Percentiles rank a stretch among this genome's conserved stretches.
Conservation (phyloP, 1,140 invertebrate species). For the Pinna nobilis region DNA sequence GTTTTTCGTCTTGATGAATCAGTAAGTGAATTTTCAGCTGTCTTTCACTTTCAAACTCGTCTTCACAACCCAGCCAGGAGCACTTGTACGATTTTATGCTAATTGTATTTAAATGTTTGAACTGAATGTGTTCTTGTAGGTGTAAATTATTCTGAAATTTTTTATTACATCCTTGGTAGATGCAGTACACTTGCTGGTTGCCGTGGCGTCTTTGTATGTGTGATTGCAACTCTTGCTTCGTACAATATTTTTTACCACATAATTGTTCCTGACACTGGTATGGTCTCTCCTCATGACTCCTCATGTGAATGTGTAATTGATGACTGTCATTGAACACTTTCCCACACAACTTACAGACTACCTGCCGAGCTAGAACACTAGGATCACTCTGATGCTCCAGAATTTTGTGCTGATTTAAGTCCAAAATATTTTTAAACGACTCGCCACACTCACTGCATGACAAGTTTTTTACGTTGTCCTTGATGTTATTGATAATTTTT, state of each 20-base stretch:
- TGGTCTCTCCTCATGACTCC: slow-evolving; percentile 15
- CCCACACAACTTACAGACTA: slow-evolving; percentile 40
- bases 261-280: slow-evolving; percentile 37
- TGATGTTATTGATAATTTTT: slow-evolving; percentile 28
- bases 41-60: slow-evolving; percentile 59
- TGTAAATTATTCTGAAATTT: slow-evolving; percentile 53
- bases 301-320: slow-evolving; percentile 20
- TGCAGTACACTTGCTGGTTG: slow-evolving; percentile 45
- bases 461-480: slow-evolving; percentile 6
- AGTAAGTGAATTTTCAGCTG: slow-evolving; percentile 85
- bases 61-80: slow-evolving; percentile 58
- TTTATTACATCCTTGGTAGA: slow-evolving; percentile 56
- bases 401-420: slow-evolving; percentile 22
- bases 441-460: slow-evolving; percentile 24
- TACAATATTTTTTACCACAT: slow-evolving; percentile 45
- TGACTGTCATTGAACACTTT: slow-evolving; percentile 33
- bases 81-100: slow-evolving; percentile 54
- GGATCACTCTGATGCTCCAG: slow-evolving; percentile 1
- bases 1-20: slow-evolving; percentile 88
- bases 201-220: slow-evolving; percentile 47
- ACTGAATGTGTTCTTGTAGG: slow-evolving; percentile 58
- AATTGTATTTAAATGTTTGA: slow-evolving; percentile 51
- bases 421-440: slow-evolving; percentile 8
- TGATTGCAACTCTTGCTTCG: slow-evolving; percentile 35
- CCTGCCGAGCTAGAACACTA: neutral